Conservation (phyloP, 2,113 vertebrate species). For the Triplophysa tibetana region DNA sequence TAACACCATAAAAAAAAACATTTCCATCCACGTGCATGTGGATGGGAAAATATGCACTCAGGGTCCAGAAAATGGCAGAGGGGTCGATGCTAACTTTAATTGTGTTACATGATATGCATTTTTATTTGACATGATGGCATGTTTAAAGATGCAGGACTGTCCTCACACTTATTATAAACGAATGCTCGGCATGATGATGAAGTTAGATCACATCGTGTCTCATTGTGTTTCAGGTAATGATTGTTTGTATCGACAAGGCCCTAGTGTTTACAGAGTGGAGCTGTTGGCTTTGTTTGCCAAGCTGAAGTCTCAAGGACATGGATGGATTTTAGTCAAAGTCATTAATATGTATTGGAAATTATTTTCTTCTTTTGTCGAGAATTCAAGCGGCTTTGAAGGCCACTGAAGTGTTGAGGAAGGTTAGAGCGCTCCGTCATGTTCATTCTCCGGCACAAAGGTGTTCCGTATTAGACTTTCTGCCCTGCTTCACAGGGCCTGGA, state of each 20-base stretch:
- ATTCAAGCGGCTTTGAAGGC: slow-evolving; percentile 67
- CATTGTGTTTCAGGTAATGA: slow-evolving; percentile 34
- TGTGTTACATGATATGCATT: neutral
- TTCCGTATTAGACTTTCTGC: slow-evolving; percentile 33
- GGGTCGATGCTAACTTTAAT: neutral
- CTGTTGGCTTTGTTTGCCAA: slow-evolving; percentile 28
- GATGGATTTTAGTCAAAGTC: slow-evolving; percentile 65
- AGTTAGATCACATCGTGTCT: slow-evolving; percentile 37
- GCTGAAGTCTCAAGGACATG: slow-evolving; percentile 72
- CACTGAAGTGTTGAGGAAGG: slow-evolving; percentile 50
- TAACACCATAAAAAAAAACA: too few species aligned
- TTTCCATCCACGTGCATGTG: too few species aligned
- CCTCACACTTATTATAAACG: neutral
- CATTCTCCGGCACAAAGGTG: slow-evolving; percentile 34
- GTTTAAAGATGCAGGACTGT: neutral
- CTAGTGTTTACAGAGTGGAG: slow-evolving; percentile 28
- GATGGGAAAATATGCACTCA: too few species aligned
- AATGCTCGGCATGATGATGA: slow-evolving; percentile 46
- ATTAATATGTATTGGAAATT: slow-evolving; percentile 80
- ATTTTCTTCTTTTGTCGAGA: slow-evolving; percentile 71
- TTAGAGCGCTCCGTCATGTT: slow-evolving; percentile 33
- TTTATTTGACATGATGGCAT: neutral
- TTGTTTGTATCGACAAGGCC: slow-evolving; percentile 29
- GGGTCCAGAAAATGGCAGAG: too few species aligned
- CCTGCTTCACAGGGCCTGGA: slow-evolving; percentile 16